Conservation (phyloP, 2,113 vertebrate genomes). For the Naja naja region DNA sequence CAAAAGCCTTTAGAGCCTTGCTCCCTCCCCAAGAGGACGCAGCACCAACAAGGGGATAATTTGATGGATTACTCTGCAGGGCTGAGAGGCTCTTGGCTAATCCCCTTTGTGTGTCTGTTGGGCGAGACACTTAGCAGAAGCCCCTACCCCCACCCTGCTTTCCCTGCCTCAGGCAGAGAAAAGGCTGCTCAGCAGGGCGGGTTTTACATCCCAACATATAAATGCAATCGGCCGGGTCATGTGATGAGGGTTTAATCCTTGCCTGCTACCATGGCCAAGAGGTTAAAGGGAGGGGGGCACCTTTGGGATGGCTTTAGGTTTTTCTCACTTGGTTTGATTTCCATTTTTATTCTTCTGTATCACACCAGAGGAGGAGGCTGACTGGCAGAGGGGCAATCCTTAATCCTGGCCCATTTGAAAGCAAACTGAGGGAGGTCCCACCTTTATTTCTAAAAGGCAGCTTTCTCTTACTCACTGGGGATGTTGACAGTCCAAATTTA, state of each 20-base stretch:
- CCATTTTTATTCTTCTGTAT: slow-evolving; percentile 59
- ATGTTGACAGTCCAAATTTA: background rate
- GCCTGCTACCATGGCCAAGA: slow-evolving; percentile 9
- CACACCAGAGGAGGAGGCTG: background rate
- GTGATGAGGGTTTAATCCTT: slow-evolving; percentile 56
- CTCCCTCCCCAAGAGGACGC: slow-evolving; percentile 50
- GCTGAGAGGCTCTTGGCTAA: slow-evolving; percentile 74
- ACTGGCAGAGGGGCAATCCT: background rate
- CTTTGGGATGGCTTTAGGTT: slow-evolving; percentile 36
- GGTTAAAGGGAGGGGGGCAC: slow-evolving; percentile 44
- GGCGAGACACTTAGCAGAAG: slow-evolving; percentile 70
- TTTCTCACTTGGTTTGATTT: slow-evolving; percentile 48
- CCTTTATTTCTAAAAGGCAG: background rate
- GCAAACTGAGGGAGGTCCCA: slow-evolving; percentile 3
- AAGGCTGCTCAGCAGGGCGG: slow-evolving; percentile 73
- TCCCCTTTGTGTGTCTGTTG: slow-evolving; percentile 74
- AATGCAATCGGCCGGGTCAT: slow-evolving; percentile 64
- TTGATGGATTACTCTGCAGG: slow-evolving; percentile 77
- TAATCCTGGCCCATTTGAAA: background rate
- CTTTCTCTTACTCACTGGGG: background rate
- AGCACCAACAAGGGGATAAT: slow-evolving; percentile 70
- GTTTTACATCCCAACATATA: slow-evolving; percentile 61
- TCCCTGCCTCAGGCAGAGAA: slow-evolving; percentile 64
- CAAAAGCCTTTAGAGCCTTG: slow-evolving; percentile 52
- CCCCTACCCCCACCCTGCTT: slow-evolving; percentile 44